These are phyloP conservation scores for Erinaceus europaeus DNA, from an alignment of 2,113 vertebrate species.

Conservation along the genomic window DNA sequence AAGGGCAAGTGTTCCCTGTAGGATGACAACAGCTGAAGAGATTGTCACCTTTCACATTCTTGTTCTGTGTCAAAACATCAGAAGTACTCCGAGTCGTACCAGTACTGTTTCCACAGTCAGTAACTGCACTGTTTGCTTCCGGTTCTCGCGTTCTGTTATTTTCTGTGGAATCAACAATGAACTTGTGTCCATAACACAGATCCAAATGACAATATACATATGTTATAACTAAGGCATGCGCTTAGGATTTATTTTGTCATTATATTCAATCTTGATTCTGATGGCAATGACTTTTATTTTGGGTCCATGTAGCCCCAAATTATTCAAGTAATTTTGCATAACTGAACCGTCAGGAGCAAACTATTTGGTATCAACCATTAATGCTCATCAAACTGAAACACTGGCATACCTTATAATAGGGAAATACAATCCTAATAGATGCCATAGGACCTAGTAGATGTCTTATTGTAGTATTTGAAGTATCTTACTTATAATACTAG, in stretches of 20 bases:
- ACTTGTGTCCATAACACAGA: not conserved
- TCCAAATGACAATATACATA: not conserved
- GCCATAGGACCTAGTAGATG: slow-evolving; percentile 52
- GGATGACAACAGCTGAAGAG: not conserved
- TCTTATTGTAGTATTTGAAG: slow-evolving; percentile 42
- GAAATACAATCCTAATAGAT: slow-evolving; percentile 60
- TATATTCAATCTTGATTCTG: slow-evolving; percentile 61
- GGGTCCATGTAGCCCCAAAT: not conserved
- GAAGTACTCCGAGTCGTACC: not conserved
- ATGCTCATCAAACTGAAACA: slow-evolving; percentile 48
- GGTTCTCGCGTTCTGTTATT: not conserved
- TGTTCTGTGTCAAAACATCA: not conserved
- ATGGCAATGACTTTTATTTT: slow-evolving; percentile 53
- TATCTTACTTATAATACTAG: slow-evolving; percentile 28
- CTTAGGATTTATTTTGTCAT: too few relatives aligned
- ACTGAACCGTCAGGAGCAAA: slow-evolving; percentile 56
- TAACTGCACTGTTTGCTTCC: not conserved
- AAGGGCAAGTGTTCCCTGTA: not conserved
- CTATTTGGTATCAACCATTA: slow-evolving; percentile 60
- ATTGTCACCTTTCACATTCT: not conserved
- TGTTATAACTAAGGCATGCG: too few relatives aligned
- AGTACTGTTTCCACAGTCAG: not conserved
- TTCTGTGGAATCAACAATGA: not conserved
- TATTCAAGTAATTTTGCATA: slow-evolving; percentile 55
- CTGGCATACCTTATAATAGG: slow-evolving; percentile 26